These are phyloP conservation scores for Pristionchus maxplancki DNA, from an alignment of 2,888 invertebrate genomes.

Conservation along the genomic window DNA sequence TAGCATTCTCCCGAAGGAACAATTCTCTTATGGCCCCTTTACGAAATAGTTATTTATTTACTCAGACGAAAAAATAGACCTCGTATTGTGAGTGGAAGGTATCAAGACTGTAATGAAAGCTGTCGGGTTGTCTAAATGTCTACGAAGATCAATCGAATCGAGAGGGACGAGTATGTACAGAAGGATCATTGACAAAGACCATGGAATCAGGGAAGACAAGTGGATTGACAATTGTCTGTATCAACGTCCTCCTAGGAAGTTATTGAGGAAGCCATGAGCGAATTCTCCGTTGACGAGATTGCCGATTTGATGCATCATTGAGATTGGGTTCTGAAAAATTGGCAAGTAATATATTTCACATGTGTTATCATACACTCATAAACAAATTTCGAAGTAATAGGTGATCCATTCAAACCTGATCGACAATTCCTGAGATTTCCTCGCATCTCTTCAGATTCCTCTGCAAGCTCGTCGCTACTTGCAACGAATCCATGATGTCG, in stretches of 20 bases:
- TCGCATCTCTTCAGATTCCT: constrained; percentile 74
- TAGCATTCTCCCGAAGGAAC: neutral
- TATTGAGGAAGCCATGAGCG: constrained; percentile 76
- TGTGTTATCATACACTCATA: too few relatives aligned
- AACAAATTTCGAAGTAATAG: too few relatives aligned
- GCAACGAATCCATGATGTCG: constrained; percentile 73
- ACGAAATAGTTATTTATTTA: neutral
- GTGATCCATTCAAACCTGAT: too few relatives aligned
- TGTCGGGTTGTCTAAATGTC: neutral
- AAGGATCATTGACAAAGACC: neutral
- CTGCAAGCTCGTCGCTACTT: constrained; percentile 64
- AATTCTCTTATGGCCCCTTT: neutral
- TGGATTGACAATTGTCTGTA: neutral
- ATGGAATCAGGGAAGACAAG: neutral
- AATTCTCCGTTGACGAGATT: constrained; percentile 74
- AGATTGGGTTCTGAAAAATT: constrained; percentile 70
- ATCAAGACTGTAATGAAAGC: constrained; percentile 21
- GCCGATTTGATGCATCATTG: constrained; percentile 71
- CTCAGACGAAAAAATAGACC: neutral
- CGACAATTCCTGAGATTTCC: constrained; percentile 75
- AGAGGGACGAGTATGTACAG: neutral
- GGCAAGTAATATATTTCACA: neutral
- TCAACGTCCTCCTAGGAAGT: constrained; percentile 67
- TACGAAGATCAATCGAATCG: constrained; percentile 35
- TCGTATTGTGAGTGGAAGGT: neutral